phyloP scores from a whole-genome alignment of 1,140 invertebrate genomes.

The Phocides pigmalion region DNA sequence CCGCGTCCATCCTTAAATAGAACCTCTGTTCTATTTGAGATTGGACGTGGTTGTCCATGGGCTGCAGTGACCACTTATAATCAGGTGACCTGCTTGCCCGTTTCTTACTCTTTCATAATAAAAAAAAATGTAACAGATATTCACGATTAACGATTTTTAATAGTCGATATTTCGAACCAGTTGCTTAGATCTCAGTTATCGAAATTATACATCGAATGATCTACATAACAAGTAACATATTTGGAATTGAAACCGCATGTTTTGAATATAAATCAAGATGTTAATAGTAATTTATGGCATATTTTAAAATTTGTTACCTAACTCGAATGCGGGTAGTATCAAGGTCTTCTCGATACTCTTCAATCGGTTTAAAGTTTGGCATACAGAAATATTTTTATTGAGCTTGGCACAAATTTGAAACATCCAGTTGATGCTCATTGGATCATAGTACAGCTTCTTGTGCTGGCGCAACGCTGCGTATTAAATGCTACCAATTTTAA shows the following conservation, averaged over 20 bases:
- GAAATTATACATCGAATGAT: too few species aligned
- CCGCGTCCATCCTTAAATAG: too few species aligned
- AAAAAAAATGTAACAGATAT: too few species aligned
- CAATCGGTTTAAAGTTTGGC: slow-evolving; percentile 32
- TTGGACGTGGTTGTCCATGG: too few species aligned
- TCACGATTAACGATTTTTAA: too few species aligned
- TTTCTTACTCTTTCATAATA: too few species aligned
- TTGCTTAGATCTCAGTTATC: too few species aligned
- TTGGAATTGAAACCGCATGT: background rate
- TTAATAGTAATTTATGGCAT: background rate
- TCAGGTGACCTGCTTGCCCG: too few species aligned
- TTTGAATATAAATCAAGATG: background rate
- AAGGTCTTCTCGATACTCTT: slow-evolving; percentile 23
- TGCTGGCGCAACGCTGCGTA: slow-evolving; percentile 9
- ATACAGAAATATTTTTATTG: slow-evolving; percentile 29
- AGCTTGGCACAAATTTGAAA: slow-evolving; percentile 33
- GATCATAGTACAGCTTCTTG: slow-evolving; percentile 22
- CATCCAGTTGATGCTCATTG: slow-evolving; percentile 29
- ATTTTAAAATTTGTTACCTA: slow-evolving; percentile 15
- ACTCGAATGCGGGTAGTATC: slow-evolving; percentile 16
- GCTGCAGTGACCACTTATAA: too few species aligned
- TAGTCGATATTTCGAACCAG: too few species aligned
- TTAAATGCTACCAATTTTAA: background rate
- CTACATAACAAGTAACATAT: too few species aligned
- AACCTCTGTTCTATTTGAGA: too few species aligned